Conservation (phyloP, 2,888 invertebrate genomes). For the Hemaris fuciformis region DNA sequence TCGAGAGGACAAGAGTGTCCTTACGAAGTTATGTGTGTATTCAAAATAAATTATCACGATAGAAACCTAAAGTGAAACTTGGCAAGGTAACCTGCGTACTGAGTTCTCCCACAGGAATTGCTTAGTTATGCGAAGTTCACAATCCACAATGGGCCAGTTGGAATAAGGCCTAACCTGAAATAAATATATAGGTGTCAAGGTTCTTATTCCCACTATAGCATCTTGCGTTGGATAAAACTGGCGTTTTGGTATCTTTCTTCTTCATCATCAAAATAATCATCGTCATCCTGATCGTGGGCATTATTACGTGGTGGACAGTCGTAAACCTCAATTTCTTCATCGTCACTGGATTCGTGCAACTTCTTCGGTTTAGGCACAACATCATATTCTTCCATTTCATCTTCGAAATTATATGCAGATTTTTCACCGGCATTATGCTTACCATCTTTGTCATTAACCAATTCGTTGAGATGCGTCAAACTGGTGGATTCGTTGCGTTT, state of each 20-base stretch:
- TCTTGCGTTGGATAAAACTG: background rate
- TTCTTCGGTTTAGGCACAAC: background rate
- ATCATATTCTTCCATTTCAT: constrained; percentile 12
- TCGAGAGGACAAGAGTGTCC: no score
- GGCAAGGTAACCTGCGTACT: no score
- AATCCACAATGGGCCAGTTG: no score
- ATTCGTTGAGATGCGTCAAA: constrained; percentile 36
- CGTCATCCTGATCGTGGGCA: background rate
- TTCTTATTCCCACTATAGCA: no score
- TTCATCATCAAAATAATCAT: background rate
- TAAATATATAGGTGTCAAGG: no score
- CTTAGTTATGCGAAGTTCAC: no score
- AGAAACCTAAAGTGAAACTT: no score
- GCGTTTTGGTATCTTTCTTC: background rate
- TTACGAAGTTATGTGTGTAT: no score
- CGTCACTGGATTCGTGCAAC: background rate
- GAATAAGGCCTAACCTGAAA: no score
- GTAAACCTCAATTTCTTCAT: background rate
- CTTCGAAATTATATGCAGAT: no score
- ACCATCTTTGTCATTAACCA: constrained; percentile 20
- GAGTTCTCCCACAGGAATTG: no score
- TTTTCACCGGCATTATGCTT: background rate
- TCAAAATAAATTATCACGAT: no score
- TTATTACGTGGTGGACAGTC: background rate
- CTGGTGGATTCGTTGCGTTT: constrained; percentile 32